phyloP scores from a whole-genome alignment of 2,797 vertebrate genomes.

The Typhlichthys eigenmanni region DNA sequence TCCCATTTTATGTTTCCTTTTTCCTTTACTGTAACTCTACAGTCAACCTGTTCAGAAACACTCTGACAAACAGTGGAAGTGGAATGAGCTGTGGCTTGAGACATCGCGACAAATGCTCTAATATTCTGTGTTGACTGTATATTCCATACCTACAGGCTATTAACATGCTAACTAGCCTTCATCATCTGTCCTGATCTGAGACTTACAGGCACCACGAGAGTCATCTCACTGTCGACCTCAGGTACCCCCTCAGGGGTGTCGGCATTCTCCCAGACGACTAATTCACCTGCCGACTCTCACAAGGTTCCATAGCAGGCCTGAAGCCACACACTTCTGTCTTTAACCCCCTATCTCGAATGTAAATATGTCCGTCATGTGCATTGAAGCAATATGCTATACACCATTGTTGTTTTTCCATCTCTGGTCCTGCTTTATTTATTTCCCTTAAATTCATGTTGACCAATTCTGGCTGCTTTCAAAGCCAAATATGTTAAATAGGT shows the following conservation, averaged over 20 bases:
- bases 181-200: constrained; percentile 40
- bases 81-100: too few species aligned
- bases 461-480: too few species aligned
- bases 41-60: too few species aligned
- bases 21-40: too few species aligned
- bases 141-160: too few species aligned
- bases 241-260: constrained; percentile 38
- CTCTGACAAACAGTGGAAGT: too few species aligned
- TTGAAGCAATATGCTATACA: constrained; percentile 19
- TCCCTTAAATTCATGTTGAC: too few species aligned
- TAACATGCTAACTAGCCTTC: constrained; percentile 14
- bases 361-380: constrained; percentile 12
- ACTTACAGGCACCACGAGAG: constrained; percentile 57
- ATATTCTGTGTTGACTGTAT: background rate
- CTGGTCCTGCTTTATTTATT: too few species aligned
- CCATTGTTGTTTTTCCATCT: too few species aligned
- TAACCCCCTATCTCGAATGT: constrained; percentile 11
- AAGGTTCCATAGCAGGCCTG: background rate
- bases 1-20: too few species aligned
- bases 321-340: constrained; percentile 9
- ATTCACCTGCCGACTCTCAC: constrained; percentile 23
- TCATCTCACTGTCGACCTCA: constrained; percentile 49
- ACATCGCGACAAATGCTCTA: too few species aligned
- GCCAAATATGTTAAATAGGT: too few species aligned
- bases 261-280: constrained; percentile 17